A percentile compares a stretch with the other conserved stretches of the same genome.
phyloP scores from a whole-genome alignment of 2,797 vertebrate species.

The Kryptopterus vitreolus region DNA sequence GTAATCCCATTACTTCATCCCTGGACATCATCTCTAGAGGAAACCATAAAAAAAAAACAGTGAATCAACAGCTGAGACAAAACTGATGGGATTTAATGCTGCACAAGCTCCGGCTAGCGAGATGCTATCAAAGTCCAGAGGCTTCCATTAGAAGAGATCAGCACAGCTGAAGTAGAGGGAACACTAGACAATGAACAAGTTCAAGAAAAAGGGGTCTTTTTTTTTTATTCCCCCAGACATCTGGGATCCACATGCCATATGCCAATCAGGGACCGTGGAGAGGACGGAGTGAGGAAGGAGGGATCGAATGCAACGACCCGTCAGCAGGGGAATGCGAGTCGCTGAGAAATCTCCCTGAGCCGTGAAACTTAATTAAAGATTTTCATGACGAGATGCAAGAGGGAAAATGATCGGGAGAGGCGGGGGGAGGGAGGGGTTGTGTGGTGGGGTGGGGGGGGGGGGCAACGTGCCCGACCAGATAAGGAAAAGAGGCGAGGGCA shows the following conservation, averaged over 20 bases:
- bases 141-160: conserved; percentile 39
- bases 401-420: conserved; percentile 34
- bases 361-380: conserved; percentile 57
- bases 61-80: conserved; percentile 38
- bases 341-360: conserved; percentile 54
- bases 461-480: conserved; percentile 43
- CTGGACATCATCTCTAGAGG: conserved; percentile 19
- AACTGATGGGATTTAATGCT: conserved; percentile 40
- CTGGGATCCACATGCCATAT: conserved; percentile 46
- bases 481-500: conserved; percentile 41
- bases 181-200: conserved; percentile 20
- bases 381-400: conserved; percentile 42
- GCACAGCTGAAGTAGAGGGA: conserved; percentile 31
- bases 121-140: conserved; percentile 38
- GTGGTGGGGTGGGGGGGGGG: conserved; percentile 22
- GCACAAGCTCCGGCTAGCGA: conserved; percentile 35
- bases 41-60: conserved; percentile 22
- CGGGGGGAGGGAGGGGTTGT: conserved; percentile 28
- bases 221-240: conserved; percentile 45
- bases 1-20: conserved; percentile 40
- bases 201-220: background rate
- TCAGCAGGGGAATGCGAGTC: conserved; percentile 37
- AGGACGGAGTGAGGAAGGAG: conserved; percentile 14
- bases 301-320: conserved; percentile 35
- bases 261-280: conserved; percentile 41